Conservation (phyloP, 2,113 vertebrate genomes). For the Marmota monax region DNA sequence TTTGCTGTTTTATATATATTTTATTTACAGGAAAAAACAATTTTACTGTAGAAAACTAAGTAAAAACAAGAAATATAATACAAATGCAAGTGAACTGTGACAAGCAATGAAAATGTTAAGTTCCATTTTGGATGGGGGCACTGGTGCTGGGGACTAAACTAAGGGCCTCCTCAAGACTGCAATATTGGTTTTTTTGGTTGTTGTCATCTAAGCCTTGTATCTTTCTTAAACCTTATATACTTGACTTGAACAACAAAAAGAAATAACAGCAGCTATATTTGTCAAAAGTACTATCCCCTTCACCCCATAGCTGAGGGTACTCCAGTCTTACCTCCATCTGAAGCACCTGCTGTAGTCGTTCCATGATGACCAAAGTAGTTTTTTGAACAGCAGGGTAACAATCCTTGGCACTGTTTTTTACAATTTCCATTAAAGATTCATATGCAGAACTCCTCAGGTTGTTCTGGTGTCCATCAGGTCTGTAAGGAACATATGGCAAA, state of each 20-base stretch:
- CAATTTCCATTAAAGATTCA: slow-evolving; percentile 99
- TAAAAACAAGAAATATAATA: background rate
- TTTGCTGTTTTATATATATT: too few species aligned
- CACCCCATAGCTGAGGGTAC: rapidly evolving
- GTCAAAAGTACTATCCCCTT: background rate
- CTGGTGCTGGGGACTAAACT: background rate
- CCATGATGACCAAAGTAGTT: slow-evolving; percentile 99
- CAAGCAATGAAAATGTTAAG: background rate
- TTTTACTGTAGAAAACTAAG: background rate
- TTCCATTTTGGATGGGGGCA: background rate
- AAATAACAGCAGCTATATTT: rapidly evolving
- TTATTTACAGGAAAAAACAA: background rate
- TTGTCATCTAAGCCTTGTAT: background rate
- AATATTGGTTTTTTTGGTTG: background rate
- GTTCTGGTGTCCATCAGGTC: slow-evolving; percentile 99
- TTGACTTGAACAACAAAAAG: background rate
- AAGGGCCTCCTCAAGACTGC: background rate
- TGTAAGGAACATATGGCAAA: slow-evolving; percentile 77
- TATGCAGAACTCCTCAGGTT: slow-evolving; percentile 98
- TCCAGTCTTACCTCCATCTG: slow-evolving; percentile 95
- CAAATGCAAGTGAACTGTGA: background rate
- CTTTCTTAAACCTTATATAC: background rate
- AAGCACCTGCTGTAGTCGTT: slow-evolving; percentile 97
- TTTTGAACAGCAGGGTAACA: slow-evolving; percentile 99
- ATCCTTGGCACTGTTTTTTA: slow-evolving; percentile 99